Evolutionary conservation across 2,113 vertebrate genomes (phyloP), one percentile per base, ranked within the genome.

Genomic region (Platichthys flesus): DNA sequence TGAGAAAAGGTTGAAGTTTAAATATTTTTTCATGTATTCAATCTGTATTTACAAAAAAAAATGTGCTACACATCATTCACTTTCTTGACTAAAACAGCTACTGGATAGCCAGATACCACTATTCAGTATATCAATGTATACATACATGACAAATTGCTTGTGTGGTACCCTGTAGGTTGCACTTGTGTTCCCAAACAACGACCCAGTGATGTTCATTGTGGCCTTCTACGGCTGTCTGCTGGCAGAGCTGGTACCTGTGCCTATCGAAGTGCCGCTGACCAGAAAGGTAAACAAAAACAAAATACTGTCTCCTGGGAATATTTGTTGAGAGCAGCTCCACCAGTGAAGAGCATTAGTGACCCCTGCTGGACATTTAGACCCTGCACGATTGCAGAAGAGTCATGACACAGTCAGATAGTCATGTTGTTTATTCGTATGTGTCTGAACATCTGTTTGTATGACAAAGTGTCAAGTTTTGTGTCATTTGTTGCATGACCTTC

Each of bases 121-220:
- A 57, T 65, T 7, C 31, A 31, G 31, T 31, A 37, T 9, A 37
- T 37, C 8, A 37, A 37, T 37, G 35, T 37, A 37, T 37, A 37
- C 8, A 2, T 9, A 24, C 24, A 3, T 58, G 45, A 62, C 18
- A 24, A 24, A 16, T 37, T 0, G 1, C 67, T 13, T 76, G 16
- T 12, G 9, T 83, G 20, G 58, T 31, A 14, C 49, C 54, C 45
- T 83, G 81, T 21, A 99, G 98, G 97, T 99, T 74, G 98, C 97
- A 8, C 96, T 99, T 0, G 97, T 99, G 61, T 98, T 98, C 89
- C 98, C 98, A 2, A 99, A 99, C 81, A 99, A 95, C 5, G 97
- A 99, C 83, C 98, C 98, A 0, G 96, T 97, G 81, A 97, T 96
- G 96, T 99, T 99, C 90, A 97, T 98, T 95, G 97, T 99, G 88